Percentiles rank a stretch among this genome's conserved stretches.
Conservation (phyloP, 2,797 vertebrate species). For the Kryptolebias ocellatus region DNA sequence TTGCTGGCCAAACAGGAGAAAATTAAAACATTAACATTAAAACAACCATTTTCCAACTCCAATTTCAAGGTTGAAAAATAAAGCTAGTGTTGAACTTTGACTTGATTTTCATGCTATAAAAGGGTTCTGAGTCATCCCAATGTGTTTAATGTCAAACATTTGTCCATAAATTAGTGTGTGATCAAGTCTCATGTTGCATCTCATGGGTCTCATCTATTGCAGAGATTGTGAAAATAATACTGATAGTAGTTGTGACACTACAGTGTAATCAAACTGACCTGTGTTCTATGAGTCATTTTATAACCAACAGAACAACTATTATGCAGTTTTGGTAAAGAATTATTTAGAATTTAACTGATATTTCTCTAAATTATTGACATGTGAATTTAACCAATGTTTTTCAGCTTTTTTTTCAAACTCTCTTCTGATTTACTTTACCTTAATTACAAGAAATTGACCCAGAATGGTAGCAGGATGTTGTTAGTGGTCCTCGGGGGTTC, state of each 20-base stretch:
- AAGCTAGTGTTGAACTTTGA: background rate
- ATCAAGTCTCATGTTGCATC: too few relatives aligned
- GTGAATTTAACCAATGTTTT: conserved; percentile 30
- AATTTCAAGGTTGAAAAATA: background rate
- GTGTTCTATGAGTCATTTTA: background rate
- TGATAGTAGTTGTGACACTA: too few relatives aligned
- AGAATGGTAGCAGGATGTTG: conserved; percentile 58
- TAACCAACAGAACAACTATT: conserved; percentile 25
- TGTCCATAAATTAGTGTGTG: too few relatives aligned
- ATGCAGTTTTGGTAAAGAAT: background rate
- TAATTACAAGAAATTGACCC: conserved; percentile 47
- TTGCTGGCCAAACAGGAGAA: too few relatives aligned
- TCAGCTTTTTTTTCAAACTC: background rate
- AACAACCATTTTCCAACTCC: too few relatives aligned
- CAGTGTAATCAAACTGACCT: too few relatives aligned
- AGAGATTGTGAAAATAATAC: too few relatives aligned
- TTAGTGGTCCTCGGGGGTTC: conserved; percentile 61
- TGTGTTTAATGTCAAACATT: background rate
- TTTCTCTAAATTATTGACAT: conserved; percentile 13
- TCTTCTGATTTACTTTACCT: conserved; percentile 15
- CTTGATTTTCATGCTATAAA: background rate
- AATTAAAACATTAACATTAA: too few relatives aligned
- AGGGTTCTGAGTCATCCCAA: background rate
- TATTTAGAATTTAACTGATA: background rate
- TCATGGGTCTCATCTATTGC: too few relatives aligned